Evolutionary conservation across 2,113 vertebrate genomes (phyloP).

Genomic region (Channa argus): DNA sequence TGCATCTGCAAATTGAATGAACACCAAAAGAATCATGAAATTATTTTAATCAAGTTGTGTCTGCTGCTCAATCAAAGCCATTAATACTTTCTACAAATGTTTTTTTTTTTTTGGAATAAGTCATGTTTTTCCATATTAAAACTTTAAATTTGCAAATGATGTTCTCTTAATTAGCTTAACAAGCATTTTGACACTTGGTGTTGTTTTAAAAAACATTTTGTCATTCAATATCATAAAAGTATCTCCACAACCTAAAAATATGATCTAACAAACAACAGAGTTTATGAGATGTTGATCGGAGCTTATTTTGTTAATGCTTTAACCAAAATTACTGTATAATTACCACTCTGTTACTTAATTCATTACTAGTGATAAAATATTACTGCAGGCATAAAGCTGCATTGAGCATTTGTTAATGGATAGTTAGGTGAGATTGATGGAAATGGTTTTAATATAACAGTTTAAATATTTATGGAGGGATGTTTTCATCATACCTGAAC

Average conservation of each 20-base stretch:
- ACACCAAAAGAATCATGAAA: no score
- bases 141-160: neutral
- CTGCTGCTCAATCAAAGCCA: no score
- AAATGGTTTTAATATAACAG: constrained; percentile 36
- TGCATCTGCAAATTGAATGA: no score
- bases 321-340: constrained; percentile 1
- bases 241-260: neutral
- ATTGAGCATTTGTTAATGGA: constrained; percentile 10
- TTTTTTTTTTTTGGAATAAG: no score
- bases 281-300: neutral
- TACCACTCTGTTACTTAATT: constrained; percentile 1
- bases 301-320: neutral
- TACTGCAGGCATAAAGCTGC: constrained; percentile 9
- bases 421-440: constrained; percentile 21
- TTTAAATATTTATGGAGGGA: no score
- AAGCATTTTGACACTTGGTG: neutral
- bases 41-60: no score
- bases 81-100: no score
- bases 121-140: neutral
- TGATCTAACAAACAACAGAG: neutral
- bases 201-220: no score
- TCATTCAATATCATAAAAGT: no score
- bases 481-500: neutral
- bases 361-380: constrained; percentile 27
- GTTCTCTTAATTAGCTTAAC: no score